Conservation (phyloP, 2,888 invertebrate genomes). For the Drosophila algonquin region DNA sequence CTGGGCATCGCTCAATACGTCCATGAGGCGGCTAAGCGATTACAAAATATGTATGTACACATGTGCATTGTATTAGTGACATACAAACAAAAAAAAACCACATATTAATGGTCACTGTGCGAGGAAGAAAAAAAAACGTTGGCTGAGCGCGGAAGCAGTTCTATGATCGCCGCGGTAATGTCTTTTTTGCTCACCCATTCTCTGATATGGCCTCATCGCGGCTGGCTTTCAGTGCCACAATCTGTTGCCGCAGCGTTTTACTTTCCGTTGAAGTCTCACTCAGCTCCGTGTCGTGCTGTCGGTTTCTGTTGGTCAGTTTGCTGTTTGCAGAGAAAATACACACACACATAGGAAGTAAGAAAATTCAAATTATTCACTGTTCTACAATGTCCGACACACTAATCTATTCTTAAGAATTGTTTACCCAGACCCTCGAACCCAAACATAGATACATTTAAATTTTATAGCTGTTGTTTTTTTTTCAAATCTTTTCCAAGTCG, state of each 20-base stretch:
- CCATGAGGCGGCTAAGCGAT: slow-evolving; percentile 87
- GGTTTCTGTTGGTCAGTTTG: slow-evolving; percentile 72
- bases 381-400: slow-evolving; percentile 3
- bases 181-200: slow-evolving; percentile 78
- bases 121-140: slow-evolving; percentile 9
- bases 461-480: no score
- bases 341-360: slow-evolving; percentile 4
- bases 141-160: slow-evolving; percentile 40
- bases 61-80: slow-evolving; percentile 2
- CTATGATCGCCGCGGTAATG: slow-evolving; percentile 44
- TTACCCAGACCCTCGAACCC: no score
- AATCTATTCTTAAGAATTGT: neutral
- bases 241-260: slow-evolving; percentile 82
- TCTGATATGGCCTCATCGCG: slow-evolving; percentile 83
- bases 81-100: slow-evolving; percentile 30
- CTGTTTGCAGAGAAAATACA: slow-evolving; percentile 53
- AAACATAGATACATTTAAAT: no score
- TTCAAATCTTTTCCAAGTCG: neutral
- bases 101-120: slow-evolving; percentile 32
- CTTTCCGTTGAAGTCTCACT: slow-evolving; percentile 81
- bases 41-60: neutral
- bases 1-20: slow-evolving; percentile 88
- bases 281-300: slow-evolving; percentile 80
- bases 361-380: neutral
- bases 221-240: slow-evolving; percentile 79